Conservation (phyloP, 1,140 invertebrate species). For the Cydia pomonella region DNA sequence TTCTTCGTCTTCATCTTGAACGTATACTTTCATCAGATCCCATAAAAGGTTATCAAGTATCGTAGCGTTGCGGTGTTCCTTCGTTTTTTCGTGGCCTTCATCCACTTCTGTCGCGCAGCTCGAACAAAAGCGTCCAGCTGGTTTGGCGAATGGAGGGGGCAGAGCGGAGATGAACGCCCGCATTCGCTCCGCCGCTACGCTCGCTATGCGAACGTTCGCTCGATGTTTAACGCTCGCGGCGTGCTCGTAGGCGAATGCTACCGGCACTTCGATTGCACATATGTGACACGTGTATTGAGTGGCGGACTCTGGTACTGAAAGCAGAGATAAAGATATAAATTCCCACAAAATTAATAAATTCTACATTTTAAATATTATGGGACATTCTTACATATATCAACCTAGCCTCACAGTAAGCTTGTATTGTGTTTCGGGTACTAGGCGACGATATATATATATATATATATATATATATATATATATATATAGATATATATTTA, state of each 20-base stretch:
- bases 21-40: not conserved
- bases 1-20: not conserved
- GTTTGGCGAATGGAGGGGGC: not conserved
- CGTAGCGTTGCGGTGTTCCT: not conserved
- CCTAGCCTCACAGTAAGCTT: too few species aligned
- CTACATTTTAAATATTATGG: too few species aligned
- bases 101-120: not conserved
- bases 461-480: too few species aligned
- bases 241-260: not conserved
- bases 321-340: not conserved
- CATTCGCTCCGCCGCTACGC: constrained; percentile 9
- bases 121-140: not conserved
- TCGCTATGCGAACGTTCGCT: constrained; percentile 8
- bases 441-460: too few species aligned
- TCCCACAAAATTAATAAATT: too few species aligned
- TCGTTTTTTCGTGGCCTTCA: not conserved
- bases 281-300: not conserved
- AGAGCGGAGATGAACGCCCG: not conserved
- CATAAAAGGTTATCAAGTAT: not conserved
- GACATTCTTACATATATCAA: too few species aligned
- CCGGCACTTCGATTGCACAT: not conserved
- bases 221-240: not conserved
- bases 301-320: not conserved
- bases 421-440: too few species aligned
- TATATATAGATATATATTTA: too few species aligned